Evolutionary conservation across 2,113 vertebrate genomes (phyloP), one percentile per base, ranked within the genome.

Genomic region (Scytalopus superciliaris): DNA sequence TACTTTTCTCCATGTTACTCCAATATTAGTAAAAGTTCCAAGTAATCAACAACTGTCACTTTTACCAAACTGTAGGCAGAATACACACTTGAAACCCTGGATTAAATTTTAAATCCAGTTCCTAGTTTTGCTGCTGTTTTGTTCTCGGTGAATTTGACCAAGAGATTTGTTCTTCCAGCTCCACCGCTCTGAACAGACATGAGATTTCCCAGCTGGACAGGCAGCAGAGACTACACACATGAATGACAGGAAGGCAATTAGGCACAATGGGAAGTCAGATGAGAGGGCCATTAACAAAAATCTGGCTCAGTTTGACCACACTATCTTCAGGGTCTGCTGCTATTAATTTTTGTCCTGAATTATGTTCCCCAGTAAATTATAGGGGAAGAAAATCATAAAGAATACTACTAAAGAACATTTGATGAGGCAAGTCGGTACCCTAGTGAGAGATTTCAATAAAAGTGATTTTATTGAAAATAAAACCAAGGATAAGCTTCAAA

Each of bases 401-500:
- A 49, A 44, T 60, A 59, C 28, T 63, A 30, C 28, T 52, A 64
- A 87, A 89, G 68, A 82, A 12, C 40, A 66, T 87, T 95, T 84
- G 74, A 95, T 84, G 49, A 64, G 60, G 31, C 25, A 33, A 94
- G 42, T 42, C 7, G 1, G 53, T 87, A 39, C 73, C 79, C 75
- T 86, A 50, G n/a, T 49, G 89, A 72, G 82, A 94, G 49, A 52
- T 79, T 96, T 96, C 82, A 95, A 39, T 94, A 90, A 49, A 76
- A 96, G 70, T 52, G 33, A 85, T 92, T 94, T 87, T 63, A 42
- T 14, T 63, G 60, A 63, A 63, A 42, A 40, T 63, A 63, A 30
- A 63, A 49, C 28, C 52, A 76, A 30, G 49, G 37, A 22, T 33
- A 84, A 84, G 28, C 67, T 84, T 93, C 89, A 91, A 92, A 90